Evolutionary conservation across 1,140 invertebrate species (phyloP).

Genomic region (Ostrea edulis): DNA sequence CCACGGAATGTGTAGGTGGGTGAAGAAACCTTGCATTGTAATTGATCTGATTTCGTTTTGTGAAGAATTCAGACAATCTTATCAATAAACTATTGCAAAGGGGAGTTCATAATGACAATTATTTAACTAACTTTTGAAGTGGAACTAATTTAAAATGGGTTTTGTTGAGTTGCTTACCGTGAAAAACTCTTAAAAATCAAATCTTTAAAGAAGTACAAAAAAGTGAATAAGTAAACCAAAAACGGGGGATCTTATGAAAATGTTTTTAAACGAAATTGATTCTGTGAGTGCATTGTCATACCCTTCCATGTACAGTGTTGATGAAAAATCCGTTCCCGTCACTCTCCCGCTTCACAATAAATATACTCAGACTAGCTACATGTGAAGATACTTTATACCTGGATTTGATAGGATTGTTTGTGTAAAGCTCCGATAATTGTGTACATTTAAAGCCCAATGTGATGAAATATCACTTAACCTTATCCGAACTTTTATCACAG

Average conservation of each 20-base stretch:
- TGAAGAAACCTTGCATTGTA: not conserved
- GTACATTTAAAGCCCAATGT: constrained; percentile 3
- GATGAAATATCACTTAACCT: constrained; percentile 28
- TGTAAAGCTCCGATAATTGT: not conserved
- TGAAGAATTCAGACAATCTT: too few relatives aligned
- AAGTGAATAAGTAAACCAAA: too few relatives aligned
- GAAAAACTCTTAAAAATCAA: too few relatives aligned
- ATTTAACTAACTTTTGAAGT: too few relatives aligned
- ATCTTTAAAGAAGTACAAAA: too few relatives aligned
- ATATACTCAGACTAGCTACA: not conserved
- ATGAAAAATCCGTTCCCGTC: too few relatives aligned
- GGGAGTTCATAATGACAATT: not conserved
- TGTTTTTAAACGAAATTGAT: too few relatives aligned
- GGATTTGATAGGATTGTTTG: constrained; percentile 2
- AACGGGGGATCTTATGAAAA: too few relatives aligned
- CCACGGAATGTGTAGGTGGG: not conserved
- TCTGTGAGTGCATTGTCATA: too few relatives aligned
- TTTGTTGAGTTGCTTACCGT: too few relatives aligned
- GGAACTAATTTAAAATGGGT: too few relatives aligned
- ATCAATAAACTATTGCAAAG: not conserved
- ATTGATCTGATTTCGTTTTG: not conserved
- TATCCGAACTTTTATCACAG: not conserved
- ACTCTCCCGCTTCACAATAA: not conserved
- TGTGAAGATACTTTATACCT: not conserved
- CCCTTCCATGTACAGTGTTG: too few relatives aligned